Conservation (phyloP, 2,888 invertebrate genomes). For the Lepas anatifera region DNA sequence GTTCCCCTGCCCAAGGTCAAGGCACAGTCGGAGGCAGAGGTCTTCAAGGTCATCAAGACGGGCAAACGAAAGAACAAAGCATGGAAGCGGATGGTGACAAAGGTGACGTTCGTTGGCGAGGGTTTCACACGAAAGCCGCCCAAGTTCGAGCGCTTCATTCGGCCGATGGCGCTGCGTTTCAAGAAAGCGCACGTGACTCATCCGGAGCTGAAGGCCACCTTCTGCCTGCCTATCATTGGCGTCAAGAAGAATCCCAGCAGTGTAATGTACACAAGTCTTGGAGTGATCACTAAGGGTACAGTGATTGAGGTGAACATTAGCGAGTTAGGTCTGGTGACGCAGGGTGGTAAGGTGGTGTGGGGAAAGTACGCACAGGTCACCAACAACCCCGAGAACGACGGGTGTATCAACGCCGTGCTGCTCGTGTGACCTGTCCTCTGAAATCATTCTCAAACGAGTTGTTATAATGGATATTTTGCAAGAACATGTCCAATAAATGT, state of each 20-base stretch:
- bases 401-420: constrained; percentile 96
- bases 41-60: constrained; percentile 79
- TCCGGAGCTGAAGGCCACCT: constrained; percentile 96
- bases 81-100: constrained; percentile 99
- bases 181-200: constrained; percentile 99
- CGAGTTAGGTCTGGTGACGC: constrained; percentile 95
- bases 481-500: too few relatives aligned
- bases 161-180: constrained; percentile 92
- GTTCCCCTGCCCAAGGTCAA: constrained; percentile 97
- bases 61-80: constrained; percentile 90
- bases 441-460: too few relatives aligned
- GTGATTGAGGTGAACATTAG: constrained; percentile 97
- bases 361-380: constrained; percentile 99
- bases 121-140: constrained; percentile 98
- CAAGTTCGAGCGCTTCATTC: constrained; percentile 94
- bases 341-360: constrained; percentile 99
- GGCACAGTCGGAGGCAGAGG: constrained; percentile 92
- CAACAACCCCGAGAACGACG: constrained; percentile 99
- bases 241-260: constrained; percentile 99
- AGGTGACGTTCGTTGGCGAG: constrained; percentile 95
- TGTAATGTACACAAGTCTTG: constrained; percentile 89
- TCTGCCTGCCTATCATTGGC: constrained; percentile 91
- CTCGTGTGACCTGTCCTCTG: constrained; percentile 65
- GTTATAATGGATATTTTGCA: too few relatives aligned
- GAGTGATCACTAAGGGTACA: constrained; percentile 97